A percentile compares a stretch with the other conserved stretches of the same genome.
Evolutionary conservation across 2,797 vertebrate species (phyloP).

Genomic region (Catostomus latipinnis): DNA sequence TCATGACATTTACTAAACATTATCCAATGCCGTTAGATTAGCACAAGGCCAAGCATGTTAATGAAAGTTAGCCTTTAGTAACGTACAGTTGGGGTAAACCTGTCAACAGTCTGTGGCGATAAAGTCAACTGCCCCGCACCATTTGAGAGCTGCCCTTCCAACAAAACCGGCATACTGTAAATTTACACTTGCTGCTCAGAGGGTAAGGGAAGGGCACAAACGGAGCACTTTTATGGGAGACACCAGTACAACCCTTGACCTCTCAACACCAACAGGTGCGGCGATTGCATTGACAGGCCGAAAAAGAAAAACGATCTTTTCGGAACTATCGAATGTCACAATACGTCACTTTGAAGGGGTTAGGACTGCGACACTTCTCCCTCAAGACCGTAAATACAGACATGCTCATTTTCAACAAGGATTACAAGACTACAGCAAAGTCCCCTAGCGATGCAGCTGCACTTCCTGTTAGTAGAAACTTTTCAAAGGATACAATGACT

Average conservation of each 20-base stretch:
- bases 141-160: background rate
- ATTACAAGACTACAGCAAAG: background rate
- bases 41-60: background rate
- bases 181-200: slow-evolving; percentile 9
- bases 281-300: slow-evolving; percentile 40
- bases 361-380: background rate
- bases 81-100: background rate
- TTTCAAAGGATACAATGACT: background rate
- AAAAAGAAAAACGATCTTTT: slow-evolving; percentile 15
- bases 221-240: slow-evolving; percentile 14
- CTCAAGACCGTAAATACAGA: no score
- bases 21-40: background rate
- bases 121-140: background rate
- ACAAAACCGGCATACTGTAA: slow-evolving; percentile 36
- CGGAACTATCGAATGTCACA: background rate
- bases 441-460: slow-evolving; percentile 25
- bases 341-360: slow-evolving; percentile 27
- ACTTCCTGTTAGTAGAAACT: slow-evolving; percentile 32
- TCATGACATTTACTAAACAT: background rate
- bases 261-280: slow-evolving; percentile 58
- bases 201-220: background rate
- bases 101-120: slow-evolving; percentile 12
- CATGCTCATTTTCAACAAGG: background rate
- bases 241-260: slow-evolving; percentile 54
- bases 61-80: background rate